These are phyloP conservation scores for Serilophus lunatus DNA, from an alignment of 2,113 vertebrate species.

Conservation along the genomic window DNA sequence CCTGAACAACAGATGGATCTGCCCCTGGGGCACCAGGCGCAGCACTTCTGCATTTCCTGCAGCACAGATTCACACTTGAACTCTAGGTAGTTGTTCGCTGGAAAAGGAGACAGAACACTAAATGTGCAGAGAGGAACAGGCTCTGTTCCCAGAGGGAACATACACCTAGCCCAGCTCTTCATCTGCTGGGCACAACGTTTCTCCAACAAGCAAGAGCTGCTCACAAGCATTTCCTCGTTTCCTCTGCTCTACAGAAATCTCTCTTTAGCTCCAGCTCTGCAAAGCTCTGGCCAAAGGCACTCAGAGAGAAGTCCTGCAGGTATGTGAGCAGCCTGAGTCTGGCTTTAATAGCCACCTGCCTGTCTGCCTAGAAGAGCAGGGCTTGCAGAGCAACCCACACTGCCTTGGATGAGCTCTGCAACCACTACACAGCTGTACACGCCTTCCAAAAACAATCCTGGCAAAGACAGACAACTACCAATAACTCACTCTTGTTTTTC, in stretches of 20 bases:
- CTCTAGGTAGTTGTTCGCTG: constrained; percentile 82
- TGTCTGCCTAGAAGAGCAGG: not conserved
- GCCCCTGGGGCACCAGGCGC: constrained; percentile 63
- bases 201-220: not conserved
- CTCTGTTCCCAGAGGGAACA: not conserved
- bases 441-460: not conserved
- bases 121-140: not conserved
- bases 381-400: not conserved
- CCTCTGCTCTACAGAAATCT: not conserved
- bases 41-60: constrained; percentile 79
- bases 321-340: not conserved
- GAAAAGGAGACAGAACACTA: constrained; percentile 35
- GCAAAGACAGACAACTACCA: not conserved
- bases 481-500: not conserved
- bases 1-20: constrained; percentile 82
- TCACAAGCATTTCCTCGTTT: not conserved
- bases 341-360: not conserved
- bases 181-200: not conserved
- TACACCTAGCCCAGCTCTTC: not conserved
- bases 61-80: constrained; percentile 76
- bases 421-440: not conserved
- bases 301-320: not conserved
- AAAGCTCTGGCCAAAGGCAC: not conserved
- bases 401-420: not conserved
- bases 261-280: not conserved